Base-by-base conservation (phyloP, 2,113 vertebrate species). In the Gymnarchus niloticus region DNA sequence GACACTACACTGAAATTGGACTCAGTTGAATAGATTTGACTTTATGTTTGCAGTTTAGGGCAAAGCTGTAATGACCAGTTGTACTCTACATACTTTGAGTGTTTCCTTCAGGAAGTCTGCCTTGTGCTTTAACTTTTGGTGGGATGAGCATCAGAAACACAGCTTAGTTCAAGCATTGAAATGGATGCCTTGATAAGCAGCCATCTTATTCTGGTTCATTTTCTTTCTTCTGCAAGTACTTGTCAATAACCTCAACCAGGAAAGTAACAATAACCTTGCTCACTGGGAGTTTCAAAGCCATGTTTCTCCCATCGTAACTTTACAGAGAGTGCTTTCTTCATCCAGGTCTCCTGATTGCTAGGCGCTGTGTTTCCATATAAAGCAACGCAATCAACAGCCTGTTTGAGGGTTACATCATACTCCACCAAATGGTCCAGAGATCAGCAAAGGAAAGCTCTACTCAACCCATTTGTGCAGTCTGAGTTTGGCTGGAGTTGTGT, bases 1-100 rank as follows among this genome's bases (percentile, higher is more conserved):
- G 23, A 80, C n/a, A 80, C 23, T 80, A 80, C 5, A 80, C n/a
- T 80, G 9, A 48, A 48, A 80, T 80, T 80, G 77, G 41, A 49
- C n/a, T 3, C 21, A 17, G 49, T 51, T 48, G 77, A 3, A 80
- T 9, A n/a, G 23, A 19, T 23, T 1, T 81, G 44, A 81, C 21
- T 81, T 81, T 51, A 46, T 80, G n/a, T 41, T 33, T 48, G 48
- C 46, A n/a, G 0, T 49, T 80, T 80, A 78, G 37, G 48, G 48
- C 14, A 80, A 44, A 80, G 2, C 1, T 0, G 23, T 49, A 21
- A 48, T 49, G 23, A 49, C n/a, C n/a, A n/a, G n/a, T 80, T 28
- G 41, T 23, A 21, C 44, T 48, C 37, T 80, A 33, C n/a, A n/a
- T 80, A 49, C 46, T 80, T n/a, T 48, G 23, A 80, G 46, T n/a